Base-by-base conservation (phyloP, 2,888 invertebrate species). In the Apamea epomidion region DNA sequence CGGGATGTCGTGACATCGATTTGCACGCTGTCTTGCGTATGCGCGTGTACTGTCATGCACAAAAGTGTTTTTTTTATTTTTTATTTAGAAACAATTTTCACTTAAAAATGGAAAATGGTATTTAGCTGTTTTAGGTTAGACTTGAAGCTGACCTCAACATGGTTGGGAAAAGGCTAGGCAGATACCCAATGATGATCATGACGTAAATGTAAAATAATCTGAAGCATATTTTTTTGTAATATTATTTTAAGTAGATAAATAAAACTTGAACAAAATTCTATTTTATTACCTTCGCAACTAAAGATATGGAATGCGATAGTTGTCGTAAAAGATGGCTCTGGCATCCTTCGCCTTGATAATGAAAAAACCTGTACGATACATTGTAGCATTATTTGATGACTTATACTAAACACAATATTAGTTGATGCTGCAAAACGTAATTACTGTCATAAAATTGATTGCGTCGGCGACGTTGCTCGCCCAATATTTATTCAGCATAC, bases 1-100 rank as follows among this genome's bases (percentile, higher is more conserved):
- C 84, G 85, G 74, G 82, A 82, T 81, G 85, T 90, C 92, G 90
- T 92, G 93, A 92, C 93, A 92, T 92, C 91, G 88, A 92, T 92
- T 91, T 91, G 89, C 91, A 89, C 87, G 91, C 88, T 87, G 85
- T 89, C 87, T 86, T 90, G 90, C 89, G 87, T 86, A 80, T 78
- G 89, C 88, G 89, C 89, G 37, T 60, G 85, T 87, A 89, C 89
- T 78, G 77, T 82, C 80, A 70, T 60, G 74, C 69, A 81, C 78
- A 74, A 78, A 84, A 80, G 69, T 77, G 78, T 77, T 83, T 45
- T 21, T 8, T 4, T 45, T 32, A 62, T 42, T 29, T 32, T 25
- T 51, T 2, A 6, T 16, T 29, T 18, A 29, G 62, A 1, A 62
- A 29, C 2, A 60, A 12, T 60, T 60, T 60, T 60, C 12, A n/a